phyloP scores from a whole-genome alignment of 2,113 vertebrate species.

The Physeter macrocephalus region DNA sequence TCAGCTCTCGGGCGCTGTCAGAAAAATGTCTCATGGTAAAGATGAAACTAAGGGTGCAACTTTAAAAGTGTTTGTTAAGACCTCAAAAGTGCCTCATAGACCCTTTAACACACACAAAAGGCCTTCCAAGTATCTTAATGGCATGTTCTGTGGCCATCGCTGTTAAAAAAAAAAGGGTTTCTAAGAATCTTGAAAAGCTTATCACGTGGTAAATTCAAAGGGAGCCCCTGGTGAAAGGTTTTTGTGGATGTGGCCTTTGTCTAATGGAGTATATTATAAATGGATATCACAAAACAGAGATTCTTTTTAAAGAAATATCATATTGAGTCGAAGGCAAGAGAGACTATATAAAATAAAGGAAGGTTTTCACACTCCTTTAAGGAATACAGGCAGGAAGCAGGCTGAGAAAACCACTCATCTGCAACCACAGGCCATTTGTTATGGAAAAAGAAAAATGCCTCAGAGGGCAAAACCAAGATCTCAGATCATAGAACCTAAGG shows the following conservation, averaged over 20 bases:
- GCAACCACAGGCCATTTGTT: not conserved
- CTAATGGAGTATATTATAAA: not conserved
- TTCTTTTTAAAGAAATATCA: not conserved
- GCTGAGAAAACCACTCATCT: not conserved
- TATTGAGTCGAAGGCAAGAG: not conserved
- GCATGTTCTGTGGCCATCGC: not conserved
- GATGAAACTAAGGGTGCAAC: not conserved
- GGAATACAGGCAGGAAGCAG: not conserved
- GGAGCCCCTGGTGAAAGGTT: not conserved
- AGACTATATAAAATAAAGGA: not conserved
- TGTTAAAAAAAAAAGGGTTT: not conserved
- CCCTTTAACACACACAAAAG: not conserved
- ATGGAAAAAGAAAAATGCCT: not conserved
- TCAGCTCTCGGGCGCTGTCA: not conserved
- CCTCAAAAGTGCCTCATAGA: not conserved
- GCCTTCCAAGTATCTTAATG: not conserved
- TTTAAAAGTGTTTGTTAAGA: not conserved
- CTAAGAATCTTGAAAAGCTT: not conserved
- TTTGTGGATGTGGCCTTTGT: not conserved
- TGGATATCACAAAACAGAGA: not conserved
- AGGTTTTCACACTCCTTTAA: not conserved
- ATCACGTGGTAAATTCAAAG: not conserved
- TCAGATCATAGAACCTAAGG: not conserved
- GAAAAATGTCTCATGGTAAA: not conserved
- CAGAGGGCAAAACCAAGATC: not conserved